phyloP scores from a whole-genome alignment of 2,113 vertebrate species.

The Actenoides lindsayi region DNA sequence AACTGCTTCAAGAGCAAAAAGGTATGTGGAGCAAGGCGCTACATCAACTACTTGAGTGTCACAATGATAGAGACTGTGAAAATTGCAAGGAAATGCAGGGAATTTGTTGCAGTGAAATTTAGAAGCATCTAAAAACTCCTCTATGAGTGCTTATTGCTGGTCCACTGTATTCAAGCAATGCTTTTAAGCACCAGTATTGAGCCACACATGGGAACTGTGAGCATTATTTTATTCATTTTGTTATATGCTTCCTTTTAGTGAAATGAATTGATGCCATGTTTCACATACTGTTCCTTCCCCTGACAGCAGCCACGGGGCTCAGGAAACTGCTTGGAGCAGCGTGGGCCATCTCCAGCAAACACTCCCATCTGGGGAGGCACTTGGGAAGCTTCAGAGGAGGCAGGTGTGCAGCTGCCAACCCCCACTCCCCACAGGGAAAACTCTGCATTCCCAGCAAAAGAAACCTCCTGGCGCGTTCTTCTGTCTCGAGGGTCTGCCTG shows the following conservation, averaged over 20 bases:
- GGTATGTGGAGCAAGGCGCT: background rate
- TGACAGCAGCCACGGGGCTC: constrained; percentile 59
- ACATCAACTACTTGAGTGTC: rapidly evolving
- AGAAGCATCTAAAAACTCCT: background rate
- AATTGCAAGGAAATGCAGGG: background rate
- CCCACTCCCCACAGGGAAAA: constrained; percentile 29
- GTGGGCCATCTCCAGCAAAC: background rate
- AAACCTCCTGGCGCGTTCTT: constrained; percentile 7
- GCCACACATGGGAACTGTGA: background rate
- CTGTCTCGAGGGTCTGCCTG: background rate
- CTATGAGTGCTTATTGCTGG: background rate
- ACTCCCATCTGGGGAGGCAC: constrained; percentile 52
- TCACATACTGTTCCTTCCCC: constrained; percentile 10
- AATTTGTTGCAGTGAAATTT: background rate
- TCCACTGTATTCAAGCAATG: background rate
- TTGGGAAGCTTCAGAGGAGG: constrained; percentile 36
- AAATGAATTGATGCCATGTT: background rate
- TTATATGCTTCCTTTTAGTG: constrained; percentile 10
- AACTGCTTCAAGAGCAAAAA: background rate
- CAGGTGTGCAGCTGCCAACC: constrained; percentile 55
- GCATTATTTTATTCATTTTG: background rate
- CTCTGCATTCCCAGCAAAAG: constrained; percentile 37
- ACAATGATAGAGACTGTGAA: background rate
- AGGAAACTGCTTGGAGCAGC: background rate
- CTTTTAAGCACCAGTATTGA: background rate